Evolutionary conservation across 1,140 invertebrate genomes (phyloP), one percentile per base, ranked within the genome.

Genomic region (Drosophila dunni): DNA sequence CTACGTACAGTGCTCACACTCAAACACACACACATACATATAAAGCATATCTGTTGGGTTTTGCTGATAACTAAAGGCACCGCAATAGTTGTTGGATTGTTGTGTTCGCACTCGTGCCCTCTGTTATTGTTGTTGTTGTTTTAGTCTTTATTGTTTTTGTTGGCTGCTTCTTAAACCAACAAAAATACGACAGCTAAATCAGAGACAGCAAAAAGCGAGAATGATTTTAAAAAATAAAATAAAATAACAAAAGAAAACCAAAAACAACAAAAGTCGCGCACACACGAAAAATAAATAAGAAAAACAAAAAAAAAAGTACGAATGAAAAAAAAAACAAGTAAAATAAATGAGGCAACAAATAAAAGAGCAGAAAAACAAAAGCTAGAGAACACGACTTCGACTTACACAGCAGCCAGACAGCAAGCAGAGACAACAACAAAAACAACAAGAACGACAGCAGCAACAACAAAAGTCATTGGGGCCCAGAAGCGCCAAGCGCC

Each of bases 311-410:
- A 70, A 83, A 89, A 69, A 29, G 24, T 29, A 29, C 24, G 24
- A 29, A 29, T 29, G 24, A 29, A 29, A 29, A 29, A 29, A 29
- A 29, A 29, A 81, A 72, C 42, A 57, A 89, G 75, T 77, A 70
- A 83, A 89, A 69, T 89, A 89, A 88, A 86, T 88, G 79, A 86
- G 83, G 69, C 81, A 84, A 80, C 45, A 57, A 64, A 64, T 57
- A 61, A 85, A 72, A 72, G 79, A 81, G 58, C 64, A 83, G 45
- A 45, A 82, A 75, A 80, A 85, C 57, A 68, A 70, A 66, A 78
- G 54, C 81, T 81, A 85, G 81, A 72, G 82, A 86, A 88, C 67
- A 53, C 53, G 66, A 69, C 79, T 78, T 75, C 75, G 65, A 82
- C 79, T 75, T 81, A 78, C 79, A 81, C 79, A 81, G 79, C 79